Percentiles rank a stretch among this genome's conserved stretches.
Evolutionary conservation across 2,113 vertebrate genomes (phyloP).

Genomic region (Struthio camelus): DNA sequence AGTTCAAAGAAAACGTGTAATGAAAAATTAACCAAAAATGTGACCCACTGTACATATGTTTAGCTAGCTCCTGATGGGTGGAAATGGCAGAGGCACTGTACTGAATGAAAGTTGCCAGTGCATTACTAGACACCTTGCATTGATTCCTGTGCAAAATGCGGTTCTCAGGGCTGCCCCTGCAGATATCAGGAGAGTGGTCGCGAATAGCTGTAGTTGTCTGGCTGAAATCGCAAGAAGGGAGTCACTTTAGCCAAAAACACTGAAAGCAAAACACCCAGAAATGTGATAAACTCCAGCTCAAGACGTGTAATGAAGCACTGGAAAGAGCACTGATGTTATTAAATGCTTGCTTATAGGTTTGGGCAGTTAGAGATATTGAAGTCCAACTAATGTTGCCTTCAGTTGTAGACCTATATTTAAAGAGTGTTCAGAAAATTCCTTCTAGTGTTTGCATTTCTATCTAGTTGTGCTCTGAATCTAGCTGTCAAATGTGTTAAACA

Average conservation of each 20-base stretch:
- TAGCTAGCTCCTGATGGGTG: neutral
- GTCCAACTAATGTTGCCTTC: neutral
- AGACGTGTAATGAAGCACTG: neutral
- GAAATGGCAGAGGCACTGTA: neutral
- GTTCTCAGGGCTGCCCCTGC: neutral
- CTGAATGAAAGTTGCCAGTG: neutral
- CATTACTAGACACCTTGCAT: accelerated
- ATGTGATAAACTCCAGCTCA: neutral
- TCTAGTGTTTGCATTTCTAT: neutral
- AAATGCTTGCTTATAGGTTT: neutral
- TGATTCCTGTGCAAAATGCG: neutral
- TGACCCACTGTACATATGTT: neutral
- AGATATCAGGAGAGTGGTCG: neutral
- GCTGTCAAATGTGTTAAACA: neutral
- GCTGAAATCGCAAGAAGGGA: neutral
- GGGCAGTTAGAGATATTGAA: neutral
- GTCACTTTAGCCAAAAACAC: neutral
- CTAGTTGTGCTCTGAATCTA: neutral
- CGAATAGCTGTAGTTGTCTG: neutral
- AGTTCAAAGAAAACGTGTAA: neutral
- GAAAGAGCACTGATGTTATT: neutral
- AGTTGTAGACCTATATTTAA: neutral
- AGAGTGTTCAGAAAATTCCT: neutral
- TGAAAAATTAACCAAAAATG: neutral
- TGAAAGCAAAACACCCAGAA: neutral